A percentile compares a stretch with the other conserved stretches of the same genome.
phyloP scores from a whole-genome alignment of 2,797 vertebrate genomes.

The Pteropus rufus region DNA sequence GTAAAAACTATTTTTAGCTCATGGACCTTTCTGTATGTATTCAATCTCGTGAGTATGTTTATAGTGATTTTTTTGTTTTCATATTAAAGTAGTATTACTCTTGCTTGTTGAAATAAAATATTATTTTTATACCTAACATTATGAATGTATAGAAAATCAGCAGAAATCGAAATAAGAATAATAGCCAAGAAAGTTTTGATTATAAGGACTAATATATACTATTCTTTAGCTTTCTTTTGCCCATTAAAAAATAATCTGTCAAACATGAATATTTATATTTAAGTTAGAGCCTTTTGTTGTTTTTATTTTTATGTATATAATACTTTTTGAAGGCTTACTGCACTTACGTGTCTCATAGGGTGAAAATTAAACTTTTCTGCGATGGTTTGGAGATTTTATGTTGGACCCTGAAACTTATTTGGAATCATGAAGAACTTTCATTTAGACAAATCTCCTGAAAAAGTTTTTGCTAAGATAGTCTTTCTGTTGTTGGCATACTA shows the following conservation, averaged over 20 bases:
- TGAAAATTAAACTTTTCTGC: neutral
- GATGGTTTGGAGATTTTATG: neutral
- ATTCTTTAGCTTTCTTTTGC: neutral
- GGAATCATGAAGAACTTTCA: slow-evolving; percentile 9
- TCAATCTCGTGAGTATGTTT: neutral
- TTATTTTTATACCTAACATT: neutral
- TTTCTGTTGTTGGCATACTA: neutral
- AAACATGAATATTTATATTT: neutral
- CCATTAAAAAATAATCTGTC: slow-evolving; percentile 8
- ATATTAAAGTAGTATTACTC: neutral
- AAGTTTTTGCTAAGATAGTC: neutral
- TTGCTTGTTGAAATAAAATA: slow-evolving; percentile 27
- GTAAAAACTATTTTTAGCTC: neutral
- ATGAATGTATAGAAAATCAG: neutral
- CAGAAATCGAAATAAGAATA: slow-evolving; percentile 23
- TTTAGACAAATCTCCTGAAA: slow-evolving; percentile 17
- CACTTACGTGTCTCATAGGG: neutral
- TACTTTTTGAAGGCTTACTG: slow-evolving; percentile 13
- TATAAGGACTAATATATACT: neutral
- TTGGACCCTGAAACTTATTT: neutral
- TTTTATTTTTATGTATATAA: slow-evolving; percentile 9
- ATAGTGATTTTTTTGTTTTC: slow-evolving; percentile 6
- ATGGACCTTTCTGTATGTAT: neutral
- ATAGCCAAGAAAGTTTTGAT: neutral
- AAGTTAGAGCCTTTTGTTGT: neutral